Percentiles rank a stretch among this genome's conserved stretches.
Evolutionary conservation across 2,888 invertebrate genomes (phyloP).

Genomic region (Omphaloscelis lunosa): DNA sequence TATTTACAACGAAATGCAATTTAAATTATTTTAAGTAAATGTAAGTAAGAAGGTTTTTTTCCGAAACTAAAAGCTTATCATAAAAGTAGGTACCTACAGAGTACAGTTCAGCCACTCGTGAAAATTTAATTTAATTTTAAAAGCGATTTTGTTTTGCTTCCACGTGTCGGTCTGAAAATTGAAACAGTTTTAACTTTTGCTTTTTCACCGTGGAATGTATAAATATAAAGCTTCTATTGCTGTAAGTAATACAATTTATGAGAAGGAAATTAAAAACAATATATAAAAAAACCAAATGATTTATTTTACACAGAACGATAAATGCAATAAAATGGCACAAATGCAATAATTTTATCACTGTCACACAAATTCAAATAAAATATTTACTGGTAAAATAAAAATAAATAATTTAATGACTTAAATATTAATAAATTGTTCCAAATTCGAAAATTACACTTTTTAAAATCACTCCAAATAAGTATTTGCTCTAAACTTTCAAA

Average conservation of each 20-base stretch:
- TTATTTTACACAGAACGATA: constrained; percentile 29
- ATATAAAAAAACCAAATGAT: neutral
- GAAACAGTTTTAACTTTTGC: too few species aligned
- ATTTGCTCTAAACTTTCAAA: constrained; percentile 2
- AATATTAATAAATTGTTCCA: neutral
- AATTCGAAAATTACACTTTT: neutral
- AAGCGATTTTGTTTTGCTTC: too few species aligned
- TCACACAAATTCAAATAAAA: neutral
- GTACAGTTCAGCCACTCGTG: too few species aligned
- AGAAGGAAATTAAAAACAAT: neutral
- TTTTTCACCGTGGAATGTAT: too few species aligned
- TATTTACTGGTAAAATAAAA: neutral
- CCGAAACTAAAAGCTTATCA: too few species aligned
- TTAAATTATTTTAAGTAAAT: too few species aligned
- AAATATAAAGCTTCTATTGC: neutral
- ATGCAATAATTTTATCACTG: constrained; percentile 18
- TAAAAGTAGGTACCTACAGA: too few species aligned
- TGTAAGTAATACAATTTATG: neutral
- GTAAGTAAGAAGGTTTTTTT: too few species aligned
- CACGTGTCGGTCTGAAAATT: too few species aligned
- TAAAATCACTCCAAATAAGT: neutral
- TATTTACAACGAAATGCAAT: too few species aligned
- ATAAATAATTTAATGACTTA: neutral
- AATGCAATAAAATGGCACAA: constrained; percentile 37
- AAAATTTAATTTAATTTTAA: too few species aligned